Evolutionary conservation across 1,140 invertebrate genomes (phyloP), one percentile per base, ranked within the genome.

Genomic region (Drosophila kikkawai): DNA sequence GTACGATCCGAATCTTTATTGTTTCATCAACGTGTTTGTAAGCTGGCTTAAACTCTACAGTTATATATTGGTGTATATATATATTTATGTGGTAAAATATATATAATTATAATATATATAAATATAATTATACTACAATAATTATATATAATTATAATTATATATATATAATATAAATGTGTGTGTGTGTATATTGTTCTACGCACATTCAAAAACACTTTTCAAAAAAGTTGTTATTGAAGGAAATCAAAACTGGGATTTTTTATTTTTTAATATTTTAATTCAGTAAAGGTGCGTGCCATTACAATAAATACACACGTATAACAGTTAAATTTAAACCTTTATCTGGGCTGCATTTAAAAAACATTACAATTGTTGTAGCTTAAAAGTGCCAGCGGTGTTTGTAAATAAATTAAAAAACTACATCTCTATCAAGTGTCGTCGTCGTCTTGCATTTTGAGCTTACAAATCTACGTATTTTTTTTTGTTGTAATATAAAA

Each of bases 1-100:
- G 70, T 87, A 86, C 83, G 83, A 87, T 87, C 80, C 68, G 77
- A 88, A 88, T 88, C 80, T 88, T 88, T 88, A 88, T 88, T 88
- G 84, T 88, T 88, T 88, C 84, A 63, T 88, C 84, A 88, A 88
- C 84, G 85, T 88, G 61, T 22, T 82, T 88, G 61, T 79, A 71
- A 63, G 75, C 70, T 83, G 71, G 68, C 67, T 87, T 88, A 65
- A 66, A 45, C 12, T 58, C 84, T 87, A 87, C 50, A 76, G 51
- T 74, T 76, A 87, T 76, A 82, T 79, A 64, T 37, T 76, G 75
- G 57, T 73, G 45, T 83, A 19, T 55, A 66, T 75, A 75, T 75
- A 66, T 71, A 39, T 69, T 50, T 60, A 50, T 63, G 32, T 55
- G 19, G 53, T 75, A 75, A 45, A 22, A 22, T 22, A 22, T 22